Base-by-base conservation (phyloP, 2,888 invertebrate species). In the Mimas tiliae region DNA sequence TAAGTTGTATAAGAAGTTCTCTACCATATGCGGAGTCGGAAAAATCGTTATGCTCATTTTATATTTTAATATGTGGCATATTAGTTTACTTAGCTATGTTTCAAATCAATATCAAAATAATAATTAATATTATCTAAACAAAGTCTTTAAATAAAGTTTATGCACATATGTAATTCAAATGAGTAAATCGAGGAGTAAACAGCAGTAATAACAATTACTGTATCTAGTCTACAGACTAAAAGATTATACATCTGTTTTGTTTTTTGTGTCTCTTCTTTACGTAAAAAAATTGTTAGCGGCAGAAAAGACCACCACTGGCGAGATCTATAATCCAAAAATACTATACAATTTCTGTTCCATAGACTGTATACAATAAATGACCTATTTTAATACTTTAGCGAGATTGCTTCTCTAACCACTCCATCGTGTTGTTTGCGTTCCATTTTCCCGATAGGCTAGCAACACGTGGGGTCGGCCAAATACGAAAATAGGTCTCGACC, bases 401-500 rank as follows among this genome's bases (percentile, higher is more conserved):
- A 16, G n/a, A 16, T 16, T 16, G 9, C 38, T 58, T 38, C 55
- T 38, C 14, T 12, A 3, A 38, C 38, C 16, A n/a, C 55, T 38
- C 55, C 55, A 55, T 11, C 53, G 45, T 47, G 47, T 47, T 81
- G 74, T 83, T 83, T 83, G 78, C 74, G 76, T 81, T 83, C 74
- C 77, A 83, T 85, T 85, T 80, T 78, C 75, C 71, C 76, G 69
- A 70, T 66, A 71, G 65, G 65, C 66, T 68, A 65, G 67, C 34
- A 48, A 34, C 65, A 19, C 47, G 27, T 77, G 78, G 77, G 77
- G 75, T 74, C 74, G 71, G 74, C 77, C 77, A 73, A 77, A 74
- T 77, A 71, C 76, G 77, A 74, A 87, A 86, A 85, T 89, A 84
- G 83, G 84, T 86, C 84, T 84, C 70, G 82, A 81, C 67, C 80